Evolutionary conservation across 2,888 invertebrate species (phyloP), one percentile per base, ranked within the genome.

Genomic region (Buathra laborator): DNA sequence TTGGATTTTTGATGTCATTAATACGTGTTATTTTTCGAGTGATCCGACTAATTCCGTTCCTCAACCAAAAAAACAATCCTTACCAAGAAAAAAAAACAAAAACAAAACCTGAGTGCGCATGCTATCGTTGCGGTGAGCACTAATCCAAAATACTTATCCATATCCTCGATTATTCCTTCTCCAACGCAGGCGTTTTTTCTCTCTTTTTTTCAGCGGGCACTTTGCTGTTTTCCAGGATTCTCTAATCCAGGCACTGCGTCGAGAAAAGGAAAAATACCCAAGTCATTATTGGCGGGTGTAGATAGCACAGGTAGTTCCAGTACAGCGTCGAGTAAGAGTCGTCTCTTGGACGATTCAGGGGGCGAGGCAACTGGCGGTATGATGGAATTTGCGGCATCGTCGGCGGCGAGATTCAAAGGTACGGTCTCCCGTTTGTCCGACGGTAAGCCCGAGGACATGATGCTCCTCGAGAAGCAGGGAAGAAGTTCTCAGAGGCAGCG

Each of bases 171-270:
- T 81, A 86, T 87, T 83, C 75, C 70, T 32, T 94, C 93, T 94
- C 94, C 90, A 92, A 89, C 92, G 86, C 86, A 88, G 91, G 89
- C 89, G 89, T 95, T 94, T 94, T 37, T 94, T 94, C 94, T 95
- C 94, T 95, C 94, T 94, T 95, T 95, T 95, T 95, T 96, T 95
- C 96, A 97, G 97, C 96, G 97, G 91, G 97, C 96, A 92, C 96
- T 97, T 92, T 97, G 97, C 96, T 97, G 97, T 95, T 97, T 97
- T 96, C 97, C 97, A 95, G 96, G 96, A 95, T 96, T 96, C 96
- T 94, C 96, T 96, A 95, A 96, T 96, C 95, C 96, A 95, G 95
- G 96, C 96, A 94, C 96, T 96, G 94, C 96, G 95, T 95, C 96
- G 95, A 95, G 96, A 96, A 96, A 96, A 95, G 96, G 96, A 95